Evolutionary conservation across 2,797 vertebrate genomes (phyloP), one percentile per base, ranked within the genome.

Genomic region (Numenius phaeopus): DNA sequence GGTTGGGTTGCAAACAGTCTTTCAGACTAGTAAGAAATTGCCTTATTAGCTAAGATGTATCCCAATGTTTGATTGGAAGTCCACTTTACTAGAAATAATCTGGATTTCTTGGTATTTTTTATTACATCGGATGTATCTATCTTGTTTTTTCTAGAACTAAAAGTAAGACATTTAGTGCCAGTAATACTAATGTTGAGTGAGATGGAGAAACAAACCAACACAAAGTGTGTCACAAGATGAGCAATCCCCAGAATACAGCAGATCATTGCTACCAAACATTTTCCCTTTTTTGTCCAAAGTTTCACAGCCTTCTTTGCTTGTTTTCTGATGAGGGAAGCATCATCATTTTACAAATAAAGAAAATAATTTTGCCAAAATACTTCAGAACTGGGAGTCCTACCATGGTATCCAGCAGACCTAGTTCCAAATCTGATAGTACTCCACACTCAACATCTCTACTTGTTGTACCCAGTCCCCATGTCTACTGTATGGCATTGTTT

Each of bases 381-480:
- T 70, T 62, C 37, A 50, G 44, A 64, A 64, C 13, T 47, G 26
- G 12, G 80, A n/a, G 30, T 47, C 24, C 24, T 73, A 34, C 21
- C 3, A 2, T 0, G 3, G 27, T 29, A 73, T 29, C 9, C 32
- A 87, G 11, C 7, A 76, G 30, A 65, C 14, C 10, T 46, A 76
- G 12, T 20, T 93, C 42, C 52, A 89, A 40, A 84, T 40, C 18
- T 72, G 20, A 39, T 8, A 49, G 9, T 13, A 67, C 5, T 30
- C 15, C 10, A 17, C 0, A 9, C 26, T n/a, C 3, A 67, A 44
- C 30, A 39, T 21, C 40, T 83, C 66, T 50, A 46, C 23, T 32
- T 0, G 0, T 7, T 78, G 49, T 10, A 80, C 2, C 4, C 11
- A 49, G 27, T 42, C 26, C 30, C 55, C 7, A 24, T 7, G 21